A percentile compares a stretch with the other conserved stretches of the same genome.
phyloP scores from a whole-genome alignment of 2,888 invertebrate species.

The Silvanus unidentatus region DNA sequence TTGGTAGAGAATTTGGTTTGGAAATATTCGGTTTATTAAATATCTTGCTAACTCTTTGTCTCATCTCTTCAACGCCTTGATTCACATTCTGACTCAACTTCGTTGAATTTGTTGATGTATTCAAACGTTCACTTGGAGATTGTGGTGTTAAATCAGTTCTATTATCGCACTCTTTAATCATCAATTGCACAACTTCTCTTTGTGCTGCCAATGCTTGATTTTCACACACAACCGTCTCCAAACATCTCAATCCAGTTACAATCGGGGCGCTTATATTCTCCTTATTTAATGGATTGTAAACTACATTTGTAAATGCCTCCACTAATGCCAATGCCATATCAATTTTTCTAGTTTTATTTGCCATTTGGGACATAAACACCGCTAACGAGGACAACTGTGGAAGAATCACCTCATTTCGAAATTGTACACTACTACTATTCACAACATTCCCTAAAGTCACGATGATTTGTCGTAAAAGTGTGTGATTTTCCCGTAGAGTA shows the following conservation, averaged over 20 bases:
- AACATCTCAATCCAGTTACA: constrained; percentile 49
- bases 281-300: constrained; percentile 50
- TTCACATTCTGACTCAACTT: constrained; percentile 43
- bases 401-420: constrained; percentile 61
- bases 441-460: constrained; percentile 57
- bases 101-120: constrained; percentile 13
- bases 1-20: constrained; percentile 41
- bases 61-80: constrained; percentile 56
- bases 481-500: constrained; percentile 42
- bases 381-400: constrained; percentile 56
- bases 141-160: constrained; percentile 37
- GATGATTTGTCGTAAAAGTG: constrained; percentile 54
- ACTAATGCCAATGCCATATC: constrained; percentile 57
- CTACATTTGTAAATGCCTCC: constrained; percentile 58
- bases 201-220: constrained; percentile 46
- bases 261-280: constrained; percentile 46
- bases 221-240: constrained; percentile 48
- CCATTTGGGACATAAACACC: constrained; percentile 51
- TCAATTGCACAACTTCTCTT: constrained; percentile 48
- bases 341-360: constrained; percentile 51
- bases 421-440: constrained; percentile 53
- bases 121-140: neutral
- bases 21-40: constrained; percentile 46
- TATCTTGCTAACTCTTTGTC: constrained; percentile 55
- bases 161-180: constrained; percentile 52